Percentiles rank a stretch among this genome's conserved stretches.
phyloP scores from a whole-genome alignment of 1,140 invertebrate species.

The Hormaphis cornu region DNA sequence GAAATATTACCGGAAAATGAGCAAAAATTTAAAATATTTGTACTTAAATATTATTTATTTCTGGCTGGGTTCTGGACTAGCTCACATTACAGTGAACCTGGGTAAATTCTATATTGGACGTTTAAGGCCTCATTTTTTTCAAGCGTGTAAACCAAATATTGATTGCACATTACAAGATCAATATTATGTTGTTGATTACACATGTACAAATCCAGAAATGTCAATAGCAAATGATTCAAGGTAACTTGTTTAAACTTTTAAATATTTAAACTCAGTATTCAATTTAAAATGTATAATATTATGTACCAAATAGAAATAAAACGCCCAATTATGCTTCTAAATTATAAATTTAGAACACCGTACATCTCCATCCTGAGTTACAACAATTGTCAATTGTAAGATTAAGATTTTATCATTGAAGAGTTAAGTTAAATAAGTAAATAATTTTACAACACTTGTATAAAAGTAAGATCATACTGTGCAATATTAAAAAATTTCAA shows the following conservation, averaged over 20 bases:
- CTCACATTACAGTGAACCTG: slow-evolving; percentile 47
- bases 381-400: no score
- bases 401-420: no score
- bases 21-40: not conserved
- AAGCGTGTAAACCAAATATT: slow-evolving; percentile 35
- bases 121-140: slow-evolving; percentile 51
- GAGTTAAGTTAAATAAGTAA: not conserved
- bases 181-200: slow-evolving; percentile 35
- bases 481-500: no score
- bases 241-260: slow-evolving; percentile 18
- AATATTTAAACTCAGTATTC: no score
- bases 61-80: slow-evolving; percentile 40
- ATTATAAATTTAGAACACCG: no score
- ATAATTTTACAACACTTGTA: not conserved
- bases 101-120: slow-evolving; percentile 52
- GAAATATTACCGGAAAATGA: not conserved
- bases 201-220: slow-evolving; percentile 25
- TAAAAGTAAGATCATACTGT: not conserved
- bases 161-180: slow-evolving; percentile 32
- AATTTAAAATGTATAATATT: no score
- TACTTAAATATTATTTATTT: slow-evolving; percentile 24
- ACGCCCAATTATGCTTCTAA: no score
- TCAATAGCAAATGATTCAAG: slow-evolving; percentile 19
- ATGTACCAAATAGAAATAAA: no score
- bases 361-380: no score